Percentiles rank a stretch among this genome's conserved stretches.
phyloP scores from a whole-genome alignment of 2,113 vertebrate genomes.

The Galeopterus variegatus region DNA sequence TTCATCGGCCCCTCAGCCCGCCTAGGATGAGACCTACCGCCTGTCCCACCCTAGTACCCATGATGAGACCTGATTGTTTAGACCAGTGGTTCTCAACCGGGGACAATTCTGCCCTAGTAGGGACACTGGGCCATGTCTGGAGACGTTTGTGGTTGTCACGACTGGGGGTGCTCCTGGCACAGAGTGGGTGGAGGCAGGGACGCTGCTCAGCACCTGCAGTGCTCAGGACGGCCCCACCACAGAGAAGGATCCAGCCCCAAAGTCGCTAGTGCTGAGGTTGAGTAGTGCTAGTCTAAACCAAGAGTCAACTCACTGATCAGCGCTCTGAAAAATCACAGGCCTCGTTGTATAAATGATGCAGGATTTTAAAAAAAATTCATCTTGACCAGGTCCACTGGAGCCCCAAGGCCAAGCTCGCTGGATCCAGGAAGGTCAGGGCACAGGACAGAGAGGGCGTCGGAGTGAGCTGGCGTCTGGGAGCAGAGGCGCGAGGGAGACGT shows the following conservation, averaged over 20 bases:
- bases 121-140: background rate
- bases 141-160: background rate
- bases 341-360: background rate
- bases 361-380: background rate
- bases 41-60: background rate
- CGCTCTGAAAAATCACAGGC: background rate
- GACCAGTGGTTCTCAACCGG: background rate
- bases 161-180: background rate
- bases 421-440: background rate
- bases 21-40: background rate
- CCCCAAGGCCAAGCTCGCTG: background rate
- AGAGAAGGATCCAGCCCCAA: background rate
- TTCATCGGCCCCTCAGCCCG: background rate
- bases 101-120: too few relatives aligned
- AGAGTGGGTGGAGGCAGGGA: background rate
- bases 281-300: background rate
- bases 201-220: background rate
- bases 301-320: background rate
- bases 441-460: background rate
- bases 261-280: background rate
- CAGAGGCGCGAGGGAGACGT: rapidly evolving
- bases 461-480: background rate
- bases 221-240: background rate
- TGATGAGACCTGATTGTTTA: background rate
- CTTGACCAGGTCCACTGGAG: background rate